Conservation (phyloP, 2,888 invertebrate genomes). For the Watsonalla binaria region DNA sequence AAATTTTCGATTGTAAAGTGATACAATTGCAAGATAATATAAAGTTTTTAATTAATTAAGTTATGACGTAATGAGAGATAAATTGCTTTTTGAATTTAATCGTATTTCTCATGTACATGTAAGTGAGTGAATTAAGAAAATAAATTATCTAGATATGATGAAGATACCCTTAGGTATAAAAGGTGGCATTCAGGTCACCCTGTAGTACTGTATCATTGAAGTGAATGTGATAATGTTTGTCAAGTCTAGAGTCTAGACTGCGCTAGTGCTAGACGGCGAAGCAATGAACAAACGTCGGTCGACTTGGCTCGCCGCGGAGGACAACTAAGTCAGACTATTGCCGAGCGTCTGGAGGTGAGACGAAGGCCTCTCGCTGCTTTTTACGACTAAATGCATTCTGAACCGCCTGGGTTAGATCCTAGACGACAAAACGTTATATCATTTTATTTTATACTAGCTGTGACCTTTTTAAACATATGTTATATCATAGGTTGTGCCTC, state of each 20-base stretch:
- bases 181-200: background rate
- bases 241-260: constrained; percentile 49
- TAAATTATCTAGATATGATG: no score
- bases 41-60: no score
- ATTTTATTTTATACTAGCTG: constrained; percentile 3
- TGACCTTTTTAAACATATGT: background rate
- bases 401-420: constrained; percentile 19
- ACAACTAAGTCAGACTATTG: constrained; percentile 46
- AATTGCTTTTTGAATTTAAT: no score
- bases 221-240: constrained; percentile 44
- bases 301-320: constrained; percentile 23
- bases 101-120: no score
- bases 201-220: background rate
- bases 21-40: no score
- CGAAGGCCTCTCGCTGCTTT: constrained; percentile 55
- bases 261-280: constrained; percentile 11
- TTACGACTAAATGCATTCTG: constrained; percentile 50
- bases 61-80: no score
- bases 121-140: no score
- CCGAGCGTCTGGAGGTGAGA: constrained; percentile 63
- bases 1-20: no score
- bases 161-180: background rate
- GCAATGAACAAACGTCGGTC: constrained; percentile 29
- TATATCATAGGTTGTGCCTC: no score
- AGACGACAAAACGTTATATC: constrained; percentile 11